phyloP scores from a whole-genome alignment of 1,140 invertebrate species.

The Drosophila ogumai region DNA sequence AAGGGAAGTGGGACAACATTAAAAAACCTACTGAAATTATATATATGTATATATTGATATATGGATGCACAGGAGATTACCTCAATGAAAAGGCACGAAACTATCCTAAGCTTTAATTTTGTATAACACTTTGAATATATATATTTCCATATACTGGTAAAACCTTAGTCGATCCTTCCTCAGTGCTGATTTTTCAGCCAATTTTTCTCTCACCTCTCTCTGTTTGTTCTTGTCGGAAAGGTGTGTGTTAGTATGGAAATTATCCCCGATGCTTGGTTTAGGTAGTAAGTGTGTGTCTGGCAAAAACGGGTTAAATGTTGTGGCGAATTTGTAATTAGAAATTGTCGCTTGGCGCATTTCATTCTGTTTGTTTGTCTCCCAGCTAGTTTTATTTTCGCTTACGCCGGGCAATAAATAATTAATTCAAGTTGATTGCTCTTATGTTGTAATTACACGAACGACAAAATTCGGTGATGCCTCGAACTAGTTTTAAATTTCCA shows the following conservation, averaged over 20 bases:
- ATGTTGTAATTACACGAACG: conserved; percentile 23
- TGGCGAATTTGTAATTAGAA: conserved; percentile 84
- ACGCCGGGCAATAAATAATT: conserved; percentile 61
- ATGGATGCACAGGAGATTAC: no score
- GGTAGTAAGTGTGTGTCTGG: conserved; percentile 46
- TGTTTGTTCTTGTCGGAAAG: conserved; percentile 70
- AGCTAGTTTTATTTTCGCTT: conserved; percentile 49
- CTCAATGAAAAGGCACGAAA: no score
- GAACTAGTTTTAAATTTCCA: not conserved
- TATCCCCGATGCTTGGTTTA: conserved; percentile 53
- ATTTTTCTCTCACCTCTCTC: conserved; percentile 7
- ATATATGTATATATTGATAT: no score
- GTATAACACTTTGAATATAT: no score
- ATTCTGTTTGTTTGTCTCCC: conserved; percentile 70
- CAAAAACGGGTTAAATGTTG: conserved; percentile 82
- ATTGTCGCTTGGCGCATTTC: conserved; percentile 80
- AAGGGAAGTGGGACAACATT: not conserved
- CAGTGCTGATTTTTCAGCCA: conserved; percentile 24
- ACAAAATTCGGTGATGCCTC: not conserved
- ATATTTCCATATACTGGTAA: conserved; percentile 5
- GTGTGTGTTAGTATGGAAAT: conserved; percentile 73
- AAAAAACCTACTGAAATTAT: no score
- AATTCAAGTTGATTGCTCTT: conserved; percentile 58
- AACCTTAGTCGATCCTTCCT: conserved; percentile 8
- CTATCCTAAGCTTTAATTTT: not conserved